phyloP scores from a whole-genome alignment of 2,113 vertebrate genomes.

The Dipodomys spectabilis region DNA sequence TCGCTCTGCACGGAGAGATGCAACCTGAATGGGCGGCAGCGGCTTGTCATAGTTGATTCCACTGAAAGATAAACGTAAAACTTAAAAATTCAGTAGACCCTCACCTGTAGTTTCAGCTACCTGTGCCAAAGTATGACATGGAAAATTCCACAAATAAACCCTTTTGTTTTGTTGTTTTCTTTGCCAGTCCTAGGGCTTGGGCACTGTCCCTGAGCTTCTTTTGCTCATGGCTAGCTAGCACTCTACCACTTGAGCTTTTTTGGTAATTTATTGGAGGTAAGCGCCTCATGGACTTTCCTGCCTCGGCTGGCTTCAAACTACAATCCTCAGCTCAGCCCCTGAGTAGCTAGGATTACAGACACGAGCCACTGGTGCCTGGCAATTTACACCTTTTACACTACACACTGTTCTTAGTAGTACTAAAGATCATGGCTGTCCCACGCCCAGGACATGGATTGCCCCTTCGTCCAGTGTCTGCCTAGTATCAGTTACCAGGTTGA shows the following conservation, averaged over 20 bases:
- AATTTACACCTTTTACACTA: neutral
- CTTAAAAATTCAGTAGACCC: neutral
- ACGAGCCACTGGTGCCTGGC: neutral
- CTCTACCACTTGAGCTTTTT: too few species aligned
- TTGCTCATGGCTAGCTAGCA: too few species aligned
- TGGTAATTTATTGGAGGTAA: too few species aligned
- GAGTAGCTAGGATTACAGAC: too few species aligned
- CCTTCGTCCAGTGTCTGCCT: neutral
- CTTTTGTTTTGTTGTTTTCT: too few species aligned
- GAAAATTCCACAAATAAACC: neutral
- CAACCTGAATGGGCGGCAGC: slow-evolving; percentile 90
- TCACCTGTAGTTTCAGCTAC: neutral
- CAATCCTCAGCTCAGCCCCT: too few species aligned
- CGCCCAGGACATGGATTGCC: too few species aligned
- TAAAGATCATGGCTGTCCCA: neutral
- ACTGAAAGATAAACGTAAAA: slow-evolving; percentile 78
- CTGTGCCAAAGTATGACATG: neutral
- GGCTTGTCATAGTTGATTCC: slow-evolving; percentile 93
- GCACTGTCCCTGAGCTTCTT: too few species aligned
- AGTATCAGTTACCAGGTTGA: neutral
- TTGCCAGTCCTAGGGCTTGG: too few species aligned
- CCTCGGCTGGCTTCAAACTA: too few species aligned
- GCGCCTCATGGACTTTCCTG: too few species aligned
- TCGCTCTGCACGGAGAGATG: slow-evolving; percentile 91
- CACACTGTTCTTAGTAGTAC: neutral